Evolutionary conservation across 2,113 vertebrate genomes (phyloP), one percentile per base, ranked within the genome.

Genomic region (Alethe diademata): DNA sequence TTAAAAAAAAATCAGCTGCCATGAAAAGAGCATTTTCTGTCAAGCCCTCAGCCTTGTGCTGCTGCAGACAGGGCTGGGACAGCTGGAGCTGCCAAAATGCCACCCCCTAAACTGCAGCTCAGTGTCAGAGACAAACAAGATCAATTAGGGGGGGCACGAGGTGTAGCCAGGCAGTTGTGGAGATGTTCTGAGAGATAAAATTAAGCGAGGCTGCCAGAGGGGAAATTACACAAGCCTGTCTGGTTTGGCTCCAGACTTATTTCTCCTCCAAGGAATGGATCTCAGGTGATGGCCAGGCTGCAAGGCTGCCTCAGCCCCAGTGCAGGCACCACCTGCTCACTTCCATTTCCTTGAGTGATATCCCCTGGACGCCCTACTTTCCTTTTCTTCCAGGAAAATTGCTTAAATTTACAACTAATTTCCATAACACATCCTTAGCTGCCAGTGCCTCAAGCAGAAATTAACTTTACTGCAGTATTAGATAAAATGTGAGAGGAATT

Each of bases 11-110:
- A n/a, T 2, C 35, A 65, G 16, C n/a, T 5, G 3, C 28, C 24
- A 23, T 0, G 2, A 79, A 60, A 22, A 3, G 15, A 56, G 18
- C 10, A 28, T 93, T 92, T 92, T 23, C 12, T 53, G 51, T 24
- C 28, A 24, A 53, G 25, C 33, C 42, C 54, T 54, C 26, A 24
- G 26, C 31, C 78, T 19, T 19, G 25, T 9, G 50, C 31, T 75
- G 54, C 3, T 53, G 42, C 42, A 53, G 61, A 5, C 60, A 48
- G 0, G 1, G 58, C 69, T 5, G 0, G 0, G 2, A 24, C 64
- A 58, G 40, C 56, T 6, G 1, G 19, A n/a, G 4, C 26, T 62
- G 86, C 15, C 50, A 50, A 45, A 86, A 50, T 26, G 13, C 23
- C 28, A 8, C 5, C 48, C 25, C 53, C 35, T 24, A 1, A 40